These are phyloP conservation scores for Lagria hirta DNA, from an alignment of 2,888 invertebrate species.

Conservation along the genomic window DNA sequence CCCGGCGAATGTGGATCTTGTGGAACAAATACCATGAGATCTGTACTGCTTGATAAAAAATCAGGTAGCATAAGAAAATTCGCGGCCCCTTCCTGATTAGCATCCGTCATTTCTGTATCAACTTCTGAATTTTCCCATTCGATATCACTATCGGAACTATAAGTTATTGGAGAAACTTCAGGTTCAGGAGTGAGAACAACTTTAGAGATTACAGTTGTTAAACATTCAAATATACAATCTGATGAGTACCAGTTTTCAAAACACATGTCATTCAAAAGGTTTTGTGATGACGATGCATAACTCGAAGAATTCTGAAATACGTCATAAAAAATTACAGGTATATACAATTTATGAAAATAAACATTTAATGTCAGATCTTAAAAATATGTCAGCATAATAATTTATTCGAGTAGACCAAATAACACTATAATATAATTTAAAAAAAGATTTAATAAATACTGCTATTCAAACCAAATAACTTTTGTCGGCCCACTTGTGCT, in stretches of 20 bases:
- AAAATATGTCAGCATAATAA: too few relatives aligned
- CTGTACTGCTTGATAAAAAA: conserved; percentile 28
- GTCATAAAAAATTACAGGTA: too few relatives aligned
- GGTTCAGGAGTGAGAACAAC: conserved; percentile 64
- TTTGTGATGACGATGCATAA: conserved; percentile 42
- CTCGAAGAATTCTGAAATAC: too few relatives aligned
- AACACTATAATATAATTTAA: too few relatives aligned
- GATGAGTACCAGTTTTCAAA: conserved; percentile 69
- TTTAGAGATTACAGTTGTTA: conserved; percentile 67
- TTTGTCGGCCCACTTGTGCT: too few relatives aligned
- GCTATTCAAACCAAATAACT: too few relatives aligned
- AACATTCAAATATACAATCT: conserved; percentile 74
- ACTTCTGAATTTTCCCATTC: conserved; percentile 75
- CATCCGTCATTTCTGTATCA: conserved; percentile 58
- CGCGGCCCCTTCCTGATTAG: conserved; percentile 37
- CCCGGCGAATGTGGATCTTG: conserved; percentile 17
- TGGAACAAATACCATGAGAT: conserved; percentile 33
- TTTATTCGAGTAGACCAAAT: too few relatives aligned
- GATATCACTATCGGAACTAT: conserved; percentile 71
- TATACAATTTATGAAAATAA: too few relatives aligned
- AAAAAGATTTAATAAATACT: too few relatives aligned
- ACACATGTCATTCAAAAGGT: conserved; percentile 58
- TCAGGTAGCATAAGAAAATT: conserved; percentile 33
- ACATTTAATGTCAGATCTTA: too few relatives aligned
- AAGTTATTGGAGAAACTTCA: conserved; percentile 59